These are phyloP conservation scores for Aleiodes leptofemur DNA, from an alignment of 2,888 invertebrate genomes.

Conservation along the genomic window DNA sequence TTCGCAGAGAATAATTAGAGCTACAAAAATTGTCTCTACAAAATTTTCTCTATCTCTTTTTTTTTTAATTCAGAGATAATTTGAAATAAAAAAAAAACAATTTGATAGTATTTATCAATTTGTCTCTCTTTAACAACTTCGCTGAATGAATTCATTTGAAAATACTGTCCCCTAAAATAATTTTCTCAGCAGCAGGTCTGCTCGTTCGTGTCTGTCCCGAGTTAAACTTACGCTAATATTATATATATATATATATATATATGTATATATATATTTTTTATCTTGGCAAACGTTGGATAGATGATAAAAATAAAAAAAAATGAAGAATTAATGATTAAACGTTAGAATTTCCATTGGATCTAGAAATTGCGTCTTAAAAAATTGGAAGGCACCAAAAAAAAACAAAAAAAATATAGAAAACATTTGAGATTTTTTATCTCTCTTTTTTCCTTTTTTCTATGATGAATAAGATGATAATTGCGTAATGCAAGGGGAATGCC, in stretches of 20 bases:
- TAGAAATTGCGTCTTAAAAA: too few relatives aligned
- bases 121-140: constrained; percentile 27
- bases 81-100: constrained; percentile 2
- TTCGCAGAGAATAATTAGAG: too few relatives aligned
- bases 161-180: constrained; percentile 44
- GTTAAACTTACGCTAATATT: constrained; percentile 36
- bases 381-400: too few relatives aligned
- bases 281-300: constrained; percentile 32
- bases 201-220: constrained; percentile 37
- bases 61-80: too few relatives aligned
- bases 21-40: neutral
- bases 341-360: too few relatives aligned
- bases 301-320: constrained; percentile 40
- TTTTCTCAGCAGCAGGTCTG: constrained; percentile 35
- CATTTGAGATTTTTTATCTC: too few relatives aligned
- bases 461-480: too few relatives aligned
- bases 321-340: constrained; percentile 10
- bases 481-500: too few relatives aligned
- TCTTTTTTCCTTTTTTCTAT: too few relatives aligned
- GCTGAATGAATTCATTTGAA: constrained; percentile 29
- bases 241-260: constrained; percentile 36
- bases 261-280: neutral
- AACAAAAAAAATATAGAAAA: too few relatives aligned
- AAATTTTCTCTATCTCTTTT: neutral
- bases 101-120: constrained; percentile 8